Conservation (phyloP, 2,888 invertebrate genomes). For the Poecilus cupreus region DNA sequence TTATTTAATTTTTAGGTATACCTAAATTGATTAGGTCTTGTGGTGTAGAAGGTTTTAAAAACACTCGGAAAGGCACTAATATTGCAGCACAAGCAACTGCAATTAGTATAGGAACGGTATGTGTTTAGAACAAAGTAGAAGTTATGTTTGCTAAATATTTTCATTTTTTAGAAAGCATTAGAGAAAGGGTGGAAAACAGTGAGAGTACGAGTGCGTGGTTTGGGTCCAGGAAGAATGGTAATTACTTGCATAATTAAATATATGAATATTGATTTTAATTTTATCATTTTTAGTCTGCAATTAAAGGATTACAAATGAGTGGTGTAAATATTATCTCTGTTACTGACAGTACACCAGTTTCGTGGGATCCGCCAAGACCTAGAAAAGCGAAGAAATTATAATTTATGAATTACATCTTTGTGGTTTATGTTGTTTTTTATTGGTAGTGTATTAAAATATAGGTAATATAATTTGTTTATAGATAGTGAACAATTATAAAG, state of each 20-base stretch:
- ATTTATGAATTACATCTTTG: conserved; percentile 63
- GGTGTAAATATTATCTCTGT: conserved; percentile 93
- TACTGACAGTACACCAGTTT: conserved; percentile 92
- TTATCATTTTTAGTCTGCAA: conserved; percentile 82
- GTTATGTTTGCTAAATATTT: conserved; percentile 23
- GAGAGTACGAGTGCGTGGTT: conserved; percentile 85
- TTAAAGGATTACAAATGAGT: conserved; percentile 95
- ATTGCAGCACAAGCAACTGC: conserved; percentile 97
- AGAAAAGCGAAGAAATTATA: conserved; percentile 90
- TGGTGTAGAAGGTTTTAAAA: conserved; percentile 96
- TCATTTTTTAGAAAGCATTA: conserved; percentile 79
- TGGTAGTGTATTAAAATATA: not conserved
- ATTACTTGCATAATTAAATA: conserved; percentile 61
- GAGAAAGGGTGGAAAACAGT: conserved; percentile 84
- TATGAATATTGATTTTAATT: not conserved
- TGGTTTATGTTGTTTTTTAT: not conserved
- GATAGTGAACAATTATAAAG: not conserved
- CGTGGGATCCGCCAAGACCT: conserved; percentile 88
- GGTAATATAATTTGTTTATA: not conserved
- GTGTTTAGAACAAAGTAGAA: conserved; percentile 65
- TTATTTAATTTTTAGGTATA: conserved; percentile 70
- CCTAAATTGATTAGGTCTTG: conserved; percentile 82
- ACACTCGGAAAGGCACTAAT: conserved; percentile 96
- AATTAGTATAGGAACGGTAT: conserved; percentile 84
- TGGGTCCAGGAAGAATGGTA: conserved; percentile 95